Percentiles rank a stretch among this genome's conserved stretches.
Conservation (phyloP, 2,797 vertebrate genomes). For the Lindbergichthys nudifrons region DNA sequence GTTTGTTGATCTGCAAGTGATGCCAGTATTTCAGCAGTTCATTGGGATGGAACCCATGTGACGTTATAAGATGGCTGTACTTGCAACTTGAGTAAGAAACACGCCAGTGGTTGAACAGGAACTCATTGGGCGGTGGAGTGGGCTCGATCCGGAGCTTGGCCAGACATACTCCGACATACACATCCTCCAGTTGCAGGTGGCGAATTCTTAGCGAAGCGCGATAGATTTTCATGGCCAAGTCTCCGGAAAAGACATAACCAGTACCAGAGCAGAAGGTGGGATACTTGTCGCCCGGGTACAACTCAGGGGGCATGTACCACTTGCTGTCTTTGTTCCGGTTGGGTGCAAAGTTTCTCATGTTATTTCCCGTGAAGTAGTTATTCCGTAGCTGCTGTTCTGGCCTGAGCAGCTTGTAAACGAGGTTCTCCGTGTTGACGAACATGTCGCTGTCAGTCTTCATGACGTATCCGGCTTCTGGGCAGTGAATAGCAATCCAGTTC, state of each 20-base stretch:
- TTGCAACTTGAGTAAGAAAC: slow-evolving; percentile 98
- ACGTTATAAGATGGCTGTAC: slow-evolving; percentile 98
- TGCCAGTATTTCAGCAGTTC: slow-evolving; percentile 97
- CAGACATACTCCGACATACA: slow-evolving; percentile 95
- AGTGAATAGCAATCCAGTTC: slow-evolving; percentile 95
- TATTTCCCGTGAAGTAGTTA: slow-evolving; percentile 95
- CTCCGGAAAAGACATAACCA: slow-evolving; percentile 96
- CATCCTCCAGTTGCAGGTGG: slow-evolving; percentile 94
- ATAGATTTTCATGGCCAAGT: slow-evolving; percentile 93
- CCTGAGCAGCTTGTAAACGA: slow-evolving; percentile 92
- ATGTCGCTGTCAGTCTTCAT: slow-evolving; percentile 99
- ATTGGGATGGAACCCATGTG: slow-evolving; percentile 95
- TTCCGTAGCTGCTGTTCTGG: slow-evolving; percentile 87
- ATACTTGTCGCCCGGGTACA: slow-evolving; percentile 92
- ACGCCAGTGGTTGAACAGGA: slow-evolving; percentile 98
- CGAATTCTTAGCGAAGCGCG: slow-evolving; percentile 88
- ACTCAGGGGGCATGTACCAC: slow-evolving; percentile 96
- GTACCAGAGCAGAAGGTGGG: slow-evolving; percentile 99
- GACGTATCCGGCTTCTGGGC: slow-evolving; percentile 89
- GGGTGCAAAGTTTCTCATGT: slow-evolving; percentile 93
- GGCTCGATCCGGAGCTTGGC: slow-evolving; percentile 92
- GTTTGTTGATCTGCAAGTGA: slow-evolving; percentile 96
- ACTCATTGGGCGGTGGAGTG: slow-evolving; percentile 91
- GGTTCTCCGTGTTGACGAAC: slow-evolving; percentile 97
- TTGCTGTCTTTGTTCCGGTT: slow-evolving; percentile 96